phyloP scores from a whole-genome alignment of 2,888 invertebrate genomes.

The Diachrysia chrysitis region DNA sequence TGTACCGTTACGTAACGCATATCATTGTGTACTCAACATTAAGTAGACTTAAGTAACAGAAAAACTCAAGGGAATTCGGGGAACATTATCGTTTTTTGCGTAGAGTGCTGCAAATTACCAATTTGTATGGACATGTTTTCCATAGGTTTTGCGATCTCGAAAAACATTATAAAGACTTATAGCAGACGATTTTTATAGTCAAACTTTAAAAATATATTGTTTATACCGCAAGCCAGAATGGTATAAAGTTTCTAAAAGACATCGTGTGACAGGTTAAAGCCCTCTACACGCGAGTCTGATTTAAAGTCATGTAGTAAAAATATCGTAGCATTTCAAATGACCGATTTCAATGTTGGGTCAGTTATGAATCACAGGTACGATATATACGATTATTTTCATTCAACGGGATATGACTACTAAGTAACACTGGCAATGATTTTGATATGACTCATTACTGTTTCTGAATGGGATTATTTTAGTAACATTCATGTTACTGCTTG shows the following conservation, averaged over 20 bases:
- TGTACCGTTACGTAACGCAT: conserved; percentile 29
- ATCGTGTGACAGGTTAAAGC: conserved; percentile 5
- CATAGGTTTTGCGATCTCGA: neutral
- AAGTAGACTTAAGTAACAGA: conserved; percentile 20
- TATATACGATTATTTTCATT: conserved; percentile 51
- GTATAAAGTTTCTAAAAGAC: neutral
- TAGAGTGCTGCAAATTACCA: conserved; percentile 28
- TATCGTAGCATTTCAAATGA: neutral
- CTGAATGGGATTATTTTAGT: conserved; percentile 54
- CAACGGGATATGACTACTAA: conserved; percentile 37
- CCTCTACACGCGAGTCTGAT: neutral
- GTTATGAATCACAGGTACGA: conserved; percentile 29
- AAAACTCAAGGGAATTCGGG: conserved; percentile 33
- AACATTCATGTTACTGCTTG: conserved; percentile 48
- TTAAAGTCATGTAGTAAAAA: conserved; percentile 5
- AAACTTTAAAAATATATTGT: neutral
- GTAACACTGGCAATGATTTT: conserved; percentile 42
- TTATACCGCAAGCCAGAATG: neutral
- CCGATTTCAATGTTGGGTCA: conserved; percentile 14
- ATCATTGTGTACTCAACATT: conserved; percentile 27
- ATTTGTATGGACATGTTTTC: conserved; percentile 16
- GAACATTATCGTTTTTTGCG: conserved; percentile 23
- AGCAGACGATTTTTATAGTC: neutral
- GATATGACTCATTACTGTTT: conserved; percentile 46
- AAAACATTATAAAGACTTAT: neutral